Evolutionary conservation across 2,797 vertebrate genomes (phyloP), one percentile per base, ranked within the genome.

Genomic region (Chelidonichthys spinosus): DNA sequence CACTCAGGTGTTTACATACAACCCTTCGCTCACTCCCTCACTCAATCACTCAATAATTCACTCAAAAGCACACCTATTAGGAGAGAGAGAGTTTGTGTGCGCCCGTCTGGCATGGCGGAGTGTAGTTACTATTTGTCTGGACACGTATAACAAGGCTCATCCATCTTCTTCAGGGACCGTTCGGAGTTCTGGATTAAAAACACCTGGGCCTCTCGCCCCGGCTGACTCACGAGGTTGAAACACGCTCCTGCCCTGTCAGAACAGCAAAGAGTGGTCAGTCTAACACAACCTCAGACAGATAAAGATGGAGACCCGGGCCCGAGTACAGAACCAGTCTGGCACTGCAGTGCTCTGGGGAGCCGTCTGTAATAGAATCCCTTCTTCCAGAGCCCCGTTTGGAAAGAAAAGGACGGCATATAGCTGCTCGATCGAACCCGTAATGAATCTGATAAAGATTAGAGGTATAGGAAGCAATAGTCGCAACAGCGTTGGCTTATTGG

Each of bases 131-230:
- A 89, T 92, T 94, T 91, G 91, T 91, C 92, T 92, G 91, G 92
- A 92, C 89, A 87, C 68, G 79, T 90, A 83, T 93, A 93, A 94
- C 90, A 92, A 92, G 91, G 85, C 79, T 93, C 93, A 94, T 94
- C 93, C 90, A 94, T 94, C 92, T 93, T 94, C 89, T 91, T 92
- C 87, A 90, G 85, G 66, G 88, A 81, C 88, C 84, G 78, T 84
- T 89, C 84, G 5, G 67, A 80, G 83, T 87, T 85, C 25, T 86
- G 91, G 86, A 93, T 93, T 90, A 88, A 92, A 94, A 94, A 90
- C 92, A 93, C 87, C 89, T 93, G 92, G 89, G 69, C 76, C 78
- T 89, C 68, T 25, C 25, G 25, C 46, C 66, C 61, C 35, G 87
- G 70, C 86, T 83, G 87, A 90, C 85, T 91, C 87, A 82, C 74